Evolutionary conservation across 1,140 invertebrate genomes (phyloP).

Genomic region (Schlechtendalia chinensis): DNA sequence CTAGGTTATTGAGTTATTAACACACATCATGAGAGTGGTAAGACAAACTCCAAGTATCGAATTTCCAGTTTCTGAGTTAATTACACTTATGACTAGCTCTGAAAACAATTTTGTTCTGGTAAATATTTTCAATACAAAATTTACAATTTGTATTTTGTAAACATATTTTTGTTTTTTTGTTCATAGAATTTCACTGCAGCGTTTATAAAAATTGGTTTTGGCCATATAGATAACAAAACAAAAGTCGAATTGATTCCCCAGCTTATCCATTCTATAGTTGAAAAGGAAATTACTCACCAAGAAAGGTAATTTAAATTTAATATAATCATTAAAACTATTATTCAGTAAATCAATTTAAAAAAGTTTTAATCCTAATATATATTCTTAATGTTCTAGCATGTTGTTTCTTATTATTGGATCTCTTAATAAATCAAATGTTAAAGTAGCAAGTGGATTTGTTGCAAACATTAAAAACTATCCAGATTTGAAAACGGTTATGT

Average conservation of each 20-base stretch:
- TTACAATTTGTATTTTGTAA: background rate
- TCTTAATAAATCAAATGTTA: slow-evolving; percentile 37
- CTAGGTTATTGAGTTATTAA: slow-evolving; percentile 87
- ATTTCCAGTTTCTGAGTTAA: slow-evolving; percentile 18
- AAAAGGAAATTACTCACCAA: slow-evolving; percentile 79
- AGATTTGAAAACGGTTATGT: slow-evolving; percentile 19
- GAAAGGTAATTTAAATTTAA: slow-evolving; percentile 65
- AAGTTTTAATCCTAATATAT: background rate
- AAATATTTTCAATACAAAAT: slow-evolving; percentile 53
- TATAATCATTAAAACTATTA: background rate
- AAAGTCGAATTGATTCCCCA: slow-evolving; percentile 74
- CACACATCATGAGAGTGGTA: slow-evolving; percentile 69
- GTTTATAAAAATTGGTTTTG: slow-evolving; percentile 89
- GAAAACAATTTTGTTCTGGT: slow-evolving; percentile 81
- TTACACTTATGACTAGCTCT: slow-evolving; percentile 50
- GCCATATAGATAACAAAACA: slow-evolving; percentile 70
- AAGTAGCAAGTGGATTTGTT: slow-evolving; percentile 4
- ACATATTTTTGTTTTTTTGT: slow-evolving; percentile 52
- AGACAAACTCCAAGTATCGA: slow-evolving; percentile 20
- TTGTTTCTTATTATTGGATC: slow-evolving; percentile 35
- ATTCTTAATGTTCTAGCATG: slow-evolving; percentile 27
- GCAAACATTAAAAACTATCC: background rate
- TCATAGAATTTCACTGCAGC: slow-evolving; percentile 90
- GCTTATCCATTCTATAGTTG: slow-evolving; percentile 75
- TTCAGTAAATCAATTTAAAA: slow-evolving; percentile 31